Conservation (phyloP, 1,140 invertebrate species). For the Yoshiicerus persimilis region DNA sequence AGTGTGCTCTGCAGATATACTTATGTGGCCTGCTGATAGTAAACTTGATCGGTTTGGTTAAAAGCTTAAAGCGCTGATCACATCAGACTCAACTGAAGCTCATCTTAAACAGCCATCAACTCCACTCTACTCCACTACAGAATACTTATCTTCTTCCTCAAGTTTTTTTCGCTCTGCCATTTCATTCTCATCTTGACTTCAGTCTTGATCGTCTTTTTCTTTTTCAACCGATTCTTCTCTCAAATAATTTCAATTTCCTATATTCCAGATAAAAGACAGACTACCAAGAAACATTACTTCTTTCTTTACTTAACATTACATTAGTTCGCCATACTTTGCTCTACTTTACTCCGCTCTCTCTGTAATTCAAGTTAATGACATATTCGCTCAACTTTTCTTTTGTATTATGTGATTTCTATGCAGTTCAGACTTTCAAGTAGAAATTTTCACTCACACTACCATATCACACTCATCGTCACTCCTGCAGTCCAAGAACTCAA, state of each 20-base stretch:
- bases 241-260: slow-evolving; percentile 9
- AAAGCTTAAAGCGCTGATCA: neutral
- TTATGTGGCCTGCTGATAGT: neutral
- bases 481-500: neutral
- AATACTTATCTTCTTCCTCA: neutral
- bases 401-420: neutral
- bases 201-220: neutral
- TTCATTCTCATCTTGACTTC: neutral
- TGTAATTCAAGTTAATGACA: neutral
- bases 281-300: neutral
- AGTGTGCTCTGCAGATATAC: neutral
- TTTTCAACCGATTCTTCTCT: neutral
- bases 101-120: slow-evolving; percentile 3
- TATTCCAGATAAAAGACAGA: neutral
- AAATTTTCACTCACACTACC: neutral
- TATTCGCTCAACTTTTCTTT: neutral
- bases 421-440: neutral
- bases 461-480: neutral
- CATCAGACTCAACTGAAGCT: neutral
- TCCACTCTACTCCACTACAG: neutral
- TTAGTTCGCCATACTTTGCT: neutral
- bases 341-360: neutral
- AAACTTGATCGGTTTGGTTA: neutral
- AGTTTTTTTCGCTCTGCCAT: neutral
- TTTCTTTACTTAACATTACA: neutral